A percentile compares a stretch with the other conserved stretches of the same genome.
These are phyloP conservation scores for Chaunax sp. DNA, from an alignment of 2,797 vertebrate genomes.

Conservation along the genomic window DNA sequence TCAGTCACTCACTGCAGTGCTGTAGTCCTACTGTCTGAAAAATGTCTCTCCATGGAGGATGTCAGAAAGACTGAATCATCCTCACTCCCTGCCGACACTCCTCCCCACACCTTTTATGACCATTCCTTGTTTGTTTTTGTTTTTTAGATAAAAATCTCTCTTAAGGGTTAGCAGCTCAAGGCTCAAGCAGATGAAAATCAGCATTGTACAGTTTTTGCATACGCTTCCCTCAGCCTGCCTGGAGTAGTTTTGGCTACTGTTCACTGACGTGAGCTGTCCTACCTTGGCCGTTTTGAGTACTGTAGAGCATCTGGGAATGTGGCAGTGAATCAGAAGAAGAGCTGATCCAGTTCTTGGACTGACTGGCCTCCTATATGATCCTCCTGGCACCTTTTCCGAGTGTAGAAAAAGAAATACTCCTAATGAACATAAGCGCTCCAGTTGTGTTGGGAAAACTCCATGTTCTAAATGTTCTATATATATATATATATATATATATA, in stretches of 20 bases:
- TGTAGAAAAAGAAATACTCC: constrained; percentile 72
- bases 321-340: constrained; percentile 59
- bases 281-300: constrained; percentile 47
- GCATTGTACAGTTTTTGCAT: constrained; percentile 52
- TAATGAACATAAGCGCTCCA: constrained; percentile 72
- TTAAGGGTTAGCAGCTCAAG: constrained; percentile 51
- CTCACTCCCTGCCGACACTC: constrained; percentile 31
- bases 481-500: constrained; percentile 52
- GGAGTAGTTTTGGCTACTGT: constrained; percentile 45
- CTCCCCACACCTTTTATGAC: constrained; percentile 57
- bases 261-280: constrained; percentile 38
- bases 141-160: constrained; percentile 60
- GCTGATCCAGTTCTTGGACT: constrained; percentile 30
- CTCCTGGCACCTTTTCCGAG: constrained; percentile 66
- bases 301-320: constrained; percentile 59
- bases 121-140: constrained; percentile 64
- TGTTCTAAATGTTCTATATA: constrained; percentile 66
- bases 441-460: constrained; percentile 71
- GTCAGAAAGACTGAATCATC: constrained; percentile 45
- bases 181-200: constrained; percentile 53
- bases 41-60: constrained; percentile 49
- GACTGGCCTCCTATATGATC: constrained; percentile 53
- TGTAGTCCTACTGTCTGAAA: constrained; percentile 40
- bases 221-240: constrained; percentile 36
- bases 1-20: constrained; percentile 12